Evolutionary conservation across 2,113 vertebrate genomes (phyloP), one percentile per base, ranked within the genome.

Genomic region (Recurvirostra avosetta): DNA sequence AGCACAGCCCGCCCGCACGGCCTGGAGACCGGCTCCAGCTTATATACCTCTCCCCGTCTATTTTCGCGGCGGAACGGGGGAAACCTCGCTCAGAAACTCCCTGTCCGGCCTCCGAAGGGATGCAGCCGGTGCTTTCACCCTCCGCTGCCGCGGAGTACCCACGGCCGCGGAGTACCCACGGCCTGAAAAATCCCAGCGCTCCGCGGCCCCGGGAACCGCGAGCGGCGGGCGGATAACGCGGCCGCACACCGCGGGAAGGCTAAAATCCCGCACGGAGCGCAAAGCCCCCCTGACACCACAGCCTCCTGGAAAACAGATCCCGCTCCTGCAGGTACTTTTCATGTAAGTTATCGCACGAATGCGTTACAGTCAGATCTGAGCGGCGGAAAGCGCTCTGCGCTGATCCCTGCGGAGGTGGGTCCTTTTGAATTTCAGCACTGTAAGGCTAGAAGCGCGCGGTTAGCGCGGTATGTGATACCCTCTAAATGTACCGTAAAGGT

Each of bases 401-500:
- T 96, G 95, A 96, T 96, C 95, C 95, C 90, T 68, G 63, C 75
- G 32, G 95, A 96, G 89, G 95, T 97, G 78, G 71, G 30, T 89
- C 84, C 95, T 95, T 98, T 96, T 96, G 95, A 96, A 91, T 97
- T 96, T 96, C 91, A 95, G 86, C 96, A 97, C 96, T 66, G 95
- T 97, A 97, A 98, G 88, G 93, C 95, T 95, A 97, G 97, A 96
- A 96, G 78, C n/a, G 66, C 96, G 81, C 83, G 94, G 62, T 86
- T 88, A 96, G 68, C 13, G 55, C 62, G 87, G 94, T 52, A 94
- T 82, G 63, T 41, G 84, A 97, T 96, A 94, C 83, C 70, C 94
- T 84, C 66, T 95, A 98, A 97, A 98, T 95, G 95, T 73, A 96
- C 97, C 94, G 40, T 97, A 97, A 96, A 98, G 94, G 84, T 71